A percentile compares a stretch with the other conserved stretches of the same genome.
Conservation (phyloP, 2,888 invertebrate species). For the Saturnia pavonia region DNA sequence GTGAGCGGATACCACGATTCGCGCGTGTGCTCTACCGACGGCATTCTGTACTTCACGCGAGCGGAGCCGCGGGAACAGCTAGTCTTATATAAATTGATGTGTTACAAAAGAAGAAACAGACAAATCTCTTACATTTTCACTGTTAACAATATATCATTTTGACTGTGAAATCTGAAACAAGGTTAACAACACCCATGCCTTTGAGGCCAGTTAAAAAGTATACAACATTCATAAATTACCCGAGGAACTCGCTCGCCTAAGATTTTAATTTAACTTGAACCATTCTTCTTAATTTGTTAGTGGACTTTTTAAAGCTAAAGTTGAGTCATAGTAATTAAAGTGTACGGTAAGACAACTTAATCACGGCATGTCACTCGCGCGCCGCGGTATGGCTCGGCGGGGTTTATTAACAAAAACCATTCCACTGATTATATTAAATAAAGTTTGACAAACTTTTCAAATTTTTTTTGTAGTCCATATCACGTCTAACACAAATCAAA, state of each 20-base stretch:
- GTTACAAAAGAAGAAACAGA: neutral
- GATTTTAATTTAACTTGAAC: constrained; percentile 78
- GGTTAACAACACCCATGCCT: constrained; percentile 22
- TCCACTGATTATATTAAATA: neutral
- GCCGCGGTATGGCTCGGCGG: neutral
- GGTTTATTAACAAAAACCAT: constrained; percentile 2
- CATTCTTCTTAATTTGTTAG: constrained; percentile 78
- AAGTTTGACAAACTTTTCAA: neutral
- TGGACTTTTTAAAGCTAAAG: constrained; percentile 46
- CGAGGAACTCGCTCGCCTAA: constrained; percentile 47
- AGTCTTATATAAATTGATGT: constrained; percentile 1
- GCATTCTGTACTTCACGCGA: too few species aligned
- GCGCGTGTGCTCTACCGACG: too few species aligned
- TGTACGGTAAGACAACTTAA: constrained; percentile 16
- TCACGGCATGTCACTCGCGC: neutral
- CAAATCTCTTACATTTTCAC: constrained; percentile 1
- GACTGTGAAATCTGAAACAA: constrained; percentile 24
- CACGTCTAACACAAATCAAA: too few species aligned
- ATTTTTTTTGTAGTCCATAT: neutral
- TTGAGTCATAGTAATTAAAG: constrained; percentile 24
- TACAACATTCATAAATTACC: constrained; percentile 71
- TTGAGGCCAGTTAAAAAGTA: constrained; percentile 38
- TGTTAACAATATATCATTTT: constrained; percentile 10
- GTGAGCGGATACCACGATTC: too few species aligned
- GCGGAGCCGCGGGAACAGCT: too few species aligned